A percentile compares a stretch with the other conserved stretches of the same genome.
phyloP scores from a whole-genome alignment of 2,113 vertebrate genomes.

The Spea multiplicata region DNA sequence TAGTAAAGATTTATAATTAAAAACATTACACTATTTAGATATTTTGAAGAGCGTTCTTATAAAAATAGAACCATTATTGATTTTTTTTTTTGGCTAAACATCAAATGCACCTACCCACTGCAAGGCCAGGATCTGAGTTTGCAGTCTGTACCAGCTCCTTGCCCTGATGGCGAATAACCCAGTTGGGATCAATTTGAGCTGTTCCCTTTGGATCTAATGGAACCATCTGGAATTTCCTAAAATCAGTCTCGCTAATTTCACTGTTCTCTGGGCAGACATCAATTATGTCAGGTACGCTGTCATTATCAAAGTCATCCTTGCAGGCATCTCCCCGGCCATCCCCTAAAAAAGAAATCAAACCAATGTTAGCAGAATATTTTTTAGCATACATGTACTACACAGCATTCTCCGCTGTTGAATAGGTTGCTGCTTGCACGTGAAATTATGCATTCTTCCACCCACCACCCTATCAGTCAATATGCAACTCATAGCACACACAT shows the following conservation, averaged over 20 bases:
- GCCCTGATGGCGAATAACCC: constrained; percentile 96
- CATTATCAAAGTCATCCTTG: constrained; percentile 97
- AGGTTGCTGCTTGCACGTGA: not conserved
- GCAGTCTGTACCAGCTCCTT: constrained; percentile 96
- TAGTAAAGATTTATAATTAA: too few species aligned
- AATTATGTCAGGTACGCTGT: constrained; percentile 85
- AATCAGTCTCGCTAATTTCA: constrained; percentile 90
- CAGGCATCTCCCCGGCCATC: constrained; percentile 93
- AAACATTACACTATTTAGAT: too few species aligned
- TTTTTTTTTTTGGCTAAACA: not conserved
- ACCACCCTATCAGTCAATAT: not conserved
- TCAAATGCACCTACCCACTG: constrained; percentile 79
- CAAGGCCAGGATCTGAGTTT: constrained; percentile 96
- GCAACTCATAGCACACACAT: not conserved
- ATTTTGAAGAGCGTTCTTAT: too few species aligned
- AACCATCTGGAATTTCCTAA: constrained; percentile 98
- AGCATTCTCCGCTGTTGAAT: not conserved
- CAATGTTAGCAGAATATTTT: not conserved
- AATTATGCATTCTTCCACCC: not conserved
- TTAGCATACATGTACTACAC: not conserved
- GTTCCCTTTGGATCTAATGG: constrained; percentile 96
- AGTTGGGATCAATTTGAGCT: constrained; percentile 96
- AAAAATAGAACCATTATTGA: too few species aligned
- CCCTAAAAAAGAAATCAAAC: constrained; percentile 62
- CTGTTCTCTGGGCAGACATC: constrained; percentile 94